Conservation (phyloP, 2,797 vertebrate species). For the Rhyacichthys aspro region DNA sequence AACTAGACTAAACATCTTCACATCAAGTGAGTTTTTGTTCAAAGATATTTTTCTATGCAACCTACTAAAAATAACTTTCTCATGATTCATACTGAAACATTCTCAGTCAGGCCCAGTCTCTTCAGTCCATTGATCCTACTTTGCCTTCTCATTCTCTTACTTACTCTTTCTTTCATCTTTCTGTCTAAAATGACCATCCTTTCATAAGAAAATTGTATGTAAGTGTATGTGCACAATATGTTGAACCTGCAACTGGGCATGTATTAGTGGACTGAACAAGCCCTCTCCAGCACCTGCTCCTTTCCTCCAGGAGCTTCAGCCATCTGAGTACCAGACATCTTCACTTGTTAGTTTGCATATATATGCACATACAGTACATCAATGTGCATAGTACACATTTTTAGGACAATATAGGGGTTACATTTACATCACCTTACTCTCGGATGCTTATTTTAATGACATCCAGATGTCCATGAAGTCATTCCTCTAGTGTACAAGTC, state of each 20-base stretch:
- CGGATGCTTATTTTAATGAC: background rate
- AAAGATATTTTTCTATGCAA: slow-evolving; percentile 39
- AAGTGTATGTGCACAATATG: slow-evolving; percentile 87
- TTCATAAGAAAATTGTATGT: slow-evolving; percentile 5
- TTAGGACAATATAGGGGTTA: slow-evolving; percentile 88
- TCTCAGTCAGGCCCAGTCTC: slow-evolving; percentile 10
- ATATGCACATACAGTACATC: slow-evolving; percentile 34
- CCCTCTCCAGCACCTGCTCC: slow-evolving; percentile 12
- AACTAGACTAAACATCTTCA: slow-evolving; percentile 79
- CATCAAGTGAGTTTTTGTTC: slow-evolving; percentile 52
- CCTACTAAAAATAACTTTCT: slow-evolving; percentile 44
- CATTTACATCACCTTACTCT: slow-evolving; percentile 55
- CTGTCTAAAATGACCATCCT: slow-evolving; percentile 66
- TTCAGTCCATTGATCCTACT: slow-evolving; percentile 13
- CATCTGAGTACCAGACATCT: slow-evolving; percentile 96
- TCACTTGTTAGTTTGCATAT: slow-evolving; percentile 67
- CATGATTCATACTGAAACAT: slow-evolving; percentile 61
- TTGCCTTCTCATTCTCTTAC: slow-evolving; percentile 15
- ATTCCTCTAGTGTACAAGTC: slow-evolving; percentile 15
- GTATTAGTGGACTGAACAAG: slow-evolving; percentile 80
- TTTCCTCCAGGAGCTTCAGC: slow-evolving; percentile 88
- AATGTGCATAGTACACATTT: slow-evolving; percentile 56
- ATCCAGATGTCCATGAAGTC: slow-evolving; percentile 16
- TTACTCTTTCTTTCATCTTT: slow-evolving; percentile 66
- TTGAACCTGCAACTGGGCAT: slow-evolving; percentile 96